phyloP scores from a whole-genome alignment of 2,888 invertebrate genomes.

The Drosophila trichaetosa region DNA sequence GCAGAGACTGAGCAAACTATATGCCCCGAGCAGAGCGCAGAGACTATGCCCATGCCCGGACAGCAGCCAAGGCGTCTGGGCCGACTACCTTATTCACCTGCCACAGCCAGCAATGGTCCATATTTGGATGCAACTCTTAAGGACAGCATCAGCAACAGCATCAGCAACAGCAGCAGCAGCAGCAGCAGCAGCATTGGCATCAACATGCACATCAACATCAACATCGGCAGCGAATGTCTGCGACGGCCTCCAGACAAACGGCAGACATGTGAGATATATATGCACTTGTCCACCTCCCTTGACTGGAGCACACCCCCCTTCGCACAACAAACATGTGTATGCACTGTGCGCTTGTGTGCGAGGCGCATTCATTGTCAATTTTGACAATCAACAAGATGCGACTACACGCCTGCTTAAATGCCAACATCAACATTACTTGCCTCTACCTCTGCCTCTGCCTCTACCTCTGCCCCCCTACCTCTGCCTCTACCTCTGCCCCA shows the following conservation, averaged over 20 bases:
- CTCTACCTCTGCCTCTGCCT: conserved; percentile 37
- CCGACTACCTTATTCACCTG: conserved; percentile 71
- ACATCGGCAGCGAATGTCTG: conserved; percentile 45
- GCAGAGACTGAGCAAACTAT: conserved; percentile 47
- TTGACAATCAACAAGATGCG: conserved; percentile 81
- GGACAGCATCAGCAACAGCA: conserved; percentile 58
- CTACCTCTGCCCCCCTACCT: conserved; percentile 20
- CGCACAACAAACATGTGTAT: conserved; percentile 16
- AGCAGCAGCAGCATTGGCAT: conserved; percentile 40
- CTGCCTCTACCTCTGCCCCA: conserved; percentile 25
- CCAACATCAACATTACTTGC: conserved; percentile 67
- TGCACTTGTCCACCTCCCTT: conserved; percentile 73
- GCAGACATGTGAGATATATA: conserved; percentile 79
- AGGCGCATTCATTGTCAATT: conserved; percentile 81
- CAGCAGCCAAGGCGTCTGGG: conserved; percentile 62
- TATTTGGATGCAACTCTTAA: conserved; percentile 81
- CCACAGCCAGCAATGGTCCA: conserved; percentile 75
- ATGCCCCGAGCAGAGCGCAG: neutral
- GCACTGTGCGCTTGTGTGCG: conserved; percentile 21
- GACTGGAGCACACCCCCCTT: conserved; percentile 26
- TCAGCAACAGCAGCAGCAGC: conserved; percentile 12
- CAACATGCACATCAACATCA: conserved; percentile 60
- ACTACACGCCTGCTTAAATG: conserved; percentile 76
- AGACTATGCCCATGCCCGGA: conserved; percentile 28
- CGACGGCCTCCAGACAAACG: conserved; percentile 81